Evolutionary conservation across 2,113 vertebrate genomes (phyloP), one percentile per base, ranked within the genome.

Genomic region (Dendropsophus ebraccatus): DNA sequence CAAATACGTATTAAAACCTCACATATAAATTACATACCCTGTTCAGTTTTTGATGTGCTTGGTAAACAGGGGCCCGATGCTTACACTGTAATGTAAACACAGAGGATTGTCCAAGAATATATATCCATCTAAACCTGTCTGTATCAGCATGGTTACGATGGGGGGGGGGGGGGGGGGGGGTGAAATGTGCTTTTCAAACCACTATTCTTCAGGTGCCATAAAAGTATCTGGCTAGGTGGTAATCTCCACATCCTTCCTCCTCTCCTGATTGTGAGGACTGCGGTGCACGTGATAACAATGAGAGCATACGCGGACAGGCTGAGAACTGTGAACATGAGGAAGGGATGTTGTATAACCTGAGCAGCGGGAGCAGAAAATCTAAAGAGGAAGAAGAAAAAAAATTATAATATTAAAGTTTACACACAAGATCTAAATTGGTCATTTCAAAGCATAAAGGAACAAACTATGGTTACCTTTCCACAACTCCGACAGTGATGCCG

Each of bases 291-390:
- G 41, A n/a, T 92, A 93, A 88, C 94, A 95, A 88, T 95, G 94
- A 0, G 87, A 85, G 81, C 94, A 95, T 21, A 95, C 90, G 0
- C 94, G 92, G 0, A 94, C 93, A 0, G 93, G 90, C 78, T 91
- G 92, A 0, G 1, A 23, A 32, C 91, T 91, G 30, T 90, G 83
- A 0, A 90, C 90, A 60, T 87, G 91, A 0, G 93, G 93, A 50
- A 95, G 88, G 0, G 87, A 88, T 0, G 78, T 88, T 0, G 89
- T 9, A 0, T 91, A 91, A 0, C 91, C 88, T 0, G 93, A 95
- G 88, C 94, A 95, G 80, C 89, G 91, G 25, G 92, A 88, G 13
- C 94, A 95, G 90, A 95, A 94, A 69, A 95, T 95, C 94, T 95
- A 88, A 1, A 8, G 0, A 45, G 75, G 65, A 60, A 85, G 25